Conservation (phyloP, 2,113 vertebrate species). For the Sturnus vulgaris region DNA sequence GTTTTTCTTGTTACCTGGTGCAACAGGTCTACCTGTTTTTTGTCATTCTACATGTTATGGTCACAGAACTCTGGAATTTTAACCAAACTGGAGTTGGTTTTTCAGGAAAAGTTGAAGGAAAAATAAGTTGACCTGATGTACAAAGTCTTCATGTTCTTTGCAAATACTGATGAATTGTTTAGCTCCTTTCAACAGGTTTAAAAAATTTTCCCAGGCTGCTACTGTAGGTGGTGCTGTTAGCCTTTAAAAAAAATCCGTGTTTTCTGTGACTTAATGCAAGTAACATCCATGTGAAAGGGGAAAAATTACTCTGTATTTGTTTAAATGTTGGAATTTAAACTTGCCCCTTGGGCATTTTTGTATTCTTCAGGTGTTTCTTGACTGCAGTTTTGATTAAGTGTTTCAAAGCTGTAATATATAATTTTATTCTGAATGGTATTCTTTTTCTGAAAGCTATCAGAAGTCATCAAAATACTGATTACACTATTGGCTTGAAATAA, state of each 20-base stretch:
- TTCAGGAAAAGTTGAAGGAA: neutral
- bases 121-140: neutral
- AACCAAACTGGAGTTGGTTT: neutral
- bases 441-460: neutral
- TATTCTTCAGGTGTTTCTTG: neutral
- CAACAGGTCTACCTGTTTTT: neutral
- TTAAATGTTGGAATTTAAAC: neutral
- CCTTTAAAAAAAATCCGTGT: neutral
- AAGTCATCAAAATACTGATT: neutral
- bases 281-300: neutral
- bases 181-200: neutral
- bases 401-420: neutral
- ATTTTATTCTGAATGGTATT: neutral
- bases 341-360: neutral
- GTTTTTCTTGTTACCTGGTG: neutral
- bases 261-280: neutral
- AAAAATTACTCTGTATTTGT: neutral
- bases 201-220: neutral
- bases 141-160: neutral
- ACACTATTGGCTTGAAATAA: neutral
- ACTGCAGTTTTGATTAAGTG: neutral
- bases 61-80: neutral
- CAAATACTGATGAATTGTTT: neutral
- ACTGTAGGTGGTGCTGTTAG: neutral
- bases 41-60: accelerated